Conservation (phyloP, 2,113 vertebrate genomes). For the Diglossa brunneiventris region DNA sequence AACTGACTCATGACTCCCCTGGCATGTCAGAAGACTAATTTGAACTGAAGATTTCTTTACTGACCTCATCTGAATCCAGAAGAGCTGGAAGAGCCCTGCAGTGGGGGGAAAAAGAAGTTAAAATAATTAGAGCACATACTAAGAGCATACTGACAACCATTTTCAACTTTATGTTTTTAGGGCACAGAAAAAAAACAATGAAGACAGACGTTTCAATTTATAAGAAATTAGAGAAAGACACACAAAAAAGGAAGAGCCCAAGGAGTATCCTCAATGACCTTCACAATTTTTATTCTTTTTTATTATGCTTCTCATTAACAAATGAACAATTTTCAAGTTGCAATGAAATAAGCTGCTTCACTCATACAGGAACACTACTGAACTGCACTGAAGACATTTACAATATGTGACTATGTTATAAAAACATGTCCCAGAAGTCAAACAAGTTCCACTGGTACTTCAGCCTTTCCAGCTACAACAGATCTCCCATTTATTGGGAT, state of each 20-base stretch:
- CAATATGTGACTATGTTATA: background rate
- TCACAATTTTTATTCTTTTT: background rate
- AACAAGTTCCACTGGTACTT: background rate
- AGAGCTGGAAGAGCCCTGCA: constrained; percentile 81
- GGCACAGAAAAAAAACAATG: background rate
- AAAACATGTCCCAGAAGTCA: background rate
- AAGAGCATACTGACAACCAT: background rate
- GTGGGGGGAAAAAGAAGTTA: background rate
- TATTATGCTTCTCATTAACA: background rate
- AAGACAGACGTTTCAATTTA: background rate
- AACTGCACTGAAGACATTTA: background rate
- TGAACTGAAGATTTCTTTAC: constrained; percentile 54
- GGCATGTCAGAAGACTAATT: constrained; percentile 26
- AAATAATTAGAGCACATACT: background rate
- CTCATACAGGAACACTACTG: background rate
- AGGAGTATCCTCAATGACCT: background rate
- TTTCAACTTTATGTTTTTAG: background rate
- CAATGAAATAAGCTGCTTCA: background rate
- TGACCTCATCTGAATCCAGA: constrained; percentile 85
- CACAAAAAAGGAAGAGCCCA: background rate
- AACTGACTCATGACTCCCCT: constrained; percentile 9
- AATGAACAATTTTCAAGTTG: background rate
- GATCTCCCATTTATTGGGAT: background rate
- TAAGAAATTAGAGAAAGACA: background rate
- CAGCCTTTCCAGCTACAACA: background rate